phyloP scores from a whole-genome alignment of 2,888 invertebrate species.

The Melanargia galathea region DNA sequence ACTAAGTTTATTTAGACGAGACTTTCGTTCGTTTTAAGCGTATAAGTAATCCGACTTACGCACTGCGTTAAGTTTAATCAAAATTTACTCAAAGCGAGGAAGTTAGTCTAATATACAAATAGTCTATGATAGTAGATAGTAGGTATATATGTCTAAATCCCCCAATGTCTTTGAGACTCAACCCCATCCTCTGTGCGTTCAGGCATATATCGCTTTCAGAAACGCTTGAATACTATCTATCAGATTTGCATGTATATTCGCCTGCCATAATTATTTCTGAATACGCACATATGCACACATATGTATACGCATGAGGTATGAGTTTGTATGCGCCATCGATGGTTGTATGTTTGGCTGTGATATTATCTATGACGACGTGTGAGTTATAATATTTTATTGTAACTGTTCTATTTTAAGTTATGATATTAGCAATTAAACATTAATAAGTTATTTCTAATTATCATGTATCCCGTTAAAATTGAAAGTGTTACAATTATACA shows the following conservation, averaged over 20 bases:
- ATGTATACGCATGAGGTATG: constrained; percentile 26
- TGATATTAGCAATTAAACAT: not conserved
- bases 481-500: not conserved
- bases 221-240: constrained; percentile 16
- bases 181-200: constrained; percentile 30
- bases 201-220: constrained; percentile 33
- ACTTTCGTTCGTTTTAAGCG: no score
- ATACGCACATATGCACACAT: constrained; percentile 28
- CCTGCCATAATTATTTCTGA: constrained; percentile 31
- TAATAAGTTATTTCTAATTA: not conserved
- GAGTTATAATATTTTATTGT: no score
- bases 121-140: no score
- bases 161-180: constrained; percentile 12
- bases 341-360: not conserved
- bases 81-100: not conserved
- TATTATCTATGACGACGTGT: not conserved
- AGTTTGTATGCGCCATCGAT: constrained; percentile 6
- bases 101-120: not conserved
- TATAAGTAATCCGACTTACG: no score
- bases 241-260: constrained; percentile 30
- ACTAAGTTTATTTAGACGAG: no score
- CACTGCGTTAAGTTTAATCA: no score
- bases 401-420: not conserved
- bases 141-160: constrained; percentile 2
- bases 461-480: not conserved